Evolutionary conservation across 2,888 invertebrate genomes (phyloP), one percentile per base, ranked within the genome.

Genomic region (Hanleya hanleyi): DNA sequence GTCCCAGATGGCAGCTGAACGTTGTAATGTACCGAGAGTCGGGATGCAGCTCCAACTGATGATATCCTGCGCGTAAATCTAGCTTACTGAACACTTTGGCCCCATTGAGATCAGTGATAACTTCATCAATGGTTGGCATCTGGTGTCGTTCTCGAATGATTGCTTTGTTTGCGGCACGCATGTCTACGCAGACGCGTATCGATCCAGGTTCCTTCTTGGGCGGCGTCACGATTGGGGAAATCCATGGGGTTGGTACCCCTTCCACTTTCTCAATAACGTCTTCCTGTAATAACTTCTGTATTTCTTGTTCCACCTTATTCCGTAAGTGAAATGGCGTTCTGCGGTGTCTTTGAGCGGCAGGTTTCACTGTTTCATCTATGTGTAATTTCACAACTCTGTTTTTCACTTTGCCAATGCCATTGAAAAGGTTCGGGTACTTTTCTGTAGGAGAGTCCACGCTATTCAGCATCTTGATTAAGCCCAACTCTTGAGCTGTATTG

Each of bases 91-190:
- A 82, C 1, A 79, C 64, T 61, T 67, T 75, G 1, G 80, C 74
- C 9, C 77, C 75, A 69, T 82, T 83, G 57, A 84, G 61, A 33
- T 81, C 77, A 49, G 73, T 38, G 3, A 80, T 74, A 9, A 83
- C 29, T 6, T 84, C 82, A 66, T 81, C 79, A 2, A 79, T 61
- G 5, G 79, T 82, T 18, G 82, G 80, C 61, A 77, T 69, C 0
- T 61, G 69, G 47, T 84, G 79, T 29, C 78, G 29, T 71, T 80
- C 77, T 36, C 83, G 37, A 15, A 70, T 51, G 1, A 82, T 82
- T 0, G 81, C 80, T 61, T 78, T 77, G 38, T 83, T 82, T 0
- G 81, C 75, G 51, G 76, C 67, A 18, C 82, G 47, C 80, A 84
- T 38, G 74, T 68, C 50, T 73, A 82, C 67, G 74, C 74, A 26